A percentile compares a stretch with the other conserved stretches of the same genome.
Conservation (phyloP, 2,113 vertebrate species). For the Perca fluviatilis region DNA sequence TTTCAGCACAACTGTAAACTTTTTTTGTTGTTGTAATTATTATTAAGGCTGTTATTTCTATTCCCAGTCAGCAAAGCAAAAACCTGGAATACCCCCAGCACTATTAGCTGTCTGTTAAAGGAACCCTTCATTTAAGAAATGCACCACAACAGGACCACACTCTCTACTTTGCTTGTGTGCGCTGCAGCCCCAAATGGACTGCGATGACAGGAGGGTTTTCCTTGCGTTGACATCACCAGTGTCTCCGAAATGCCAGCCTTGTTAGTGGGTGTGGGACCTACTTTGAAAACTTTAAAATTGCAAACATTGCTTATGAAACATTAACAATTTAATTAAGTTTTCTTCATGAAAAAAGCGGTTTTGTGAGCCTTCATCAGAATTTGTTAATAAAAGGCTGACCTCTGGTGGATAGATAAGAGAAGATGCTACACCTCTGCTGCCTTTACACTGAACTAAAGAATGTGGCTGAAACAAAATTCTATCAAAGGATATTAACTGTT, state of each 20-base stretch:
- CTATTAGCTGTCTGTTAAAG: slow-evolving; percentile 32
- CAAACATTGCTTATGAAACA: not conserved
- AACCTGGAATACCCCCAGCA: not conserved
- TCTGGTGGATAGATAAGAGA: slow-evolving; percentile 78
- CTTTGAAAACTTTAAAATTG: not conserved
- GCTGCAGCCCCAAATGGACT: slow-evolving; percentile 34
- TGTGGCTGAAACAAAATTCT: slow-evolving; percentile 15
- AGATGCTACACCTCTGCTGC: not conserved
- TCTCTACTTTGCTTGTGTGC: slow-evolving; percentile 41
- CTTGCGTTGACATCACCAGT: slow-evolving; percentile 5
- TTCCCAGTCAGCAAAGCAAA: not conserved
- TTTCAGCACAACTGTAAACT: slow-evolving; percentile 14
- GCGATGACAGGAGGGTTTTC: slow-evolving; percentile 57
- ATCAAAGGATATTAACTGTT: not conserved
- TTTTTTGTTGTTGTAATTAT: not conserved
- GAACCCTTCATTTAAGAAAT: slow-evolving; percentile 57
- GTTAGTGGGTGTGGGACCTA: not conserved
- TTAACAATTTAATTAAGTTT: slow-evolving; percentile 12
- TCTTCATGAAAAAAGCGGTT: slow-evolving; percentile 26
- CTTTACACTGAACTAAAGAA: slow-evolving; percentile 7
- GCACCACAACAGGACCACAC: slow-evolving; percentile 13
- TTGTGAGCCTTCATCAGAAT: slow-evolving; percentile 48
- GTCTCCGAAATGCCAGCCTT: slow-evolving; percentile 10
- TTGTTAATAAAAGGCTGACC: slow-evolving; percentile 83
- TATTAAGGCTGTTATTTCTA: slow-evolving; percentile 16